Conservation (phyloP, 2,888 invertebrate genomes). For the Cryptocephalus primarius region DNA sequence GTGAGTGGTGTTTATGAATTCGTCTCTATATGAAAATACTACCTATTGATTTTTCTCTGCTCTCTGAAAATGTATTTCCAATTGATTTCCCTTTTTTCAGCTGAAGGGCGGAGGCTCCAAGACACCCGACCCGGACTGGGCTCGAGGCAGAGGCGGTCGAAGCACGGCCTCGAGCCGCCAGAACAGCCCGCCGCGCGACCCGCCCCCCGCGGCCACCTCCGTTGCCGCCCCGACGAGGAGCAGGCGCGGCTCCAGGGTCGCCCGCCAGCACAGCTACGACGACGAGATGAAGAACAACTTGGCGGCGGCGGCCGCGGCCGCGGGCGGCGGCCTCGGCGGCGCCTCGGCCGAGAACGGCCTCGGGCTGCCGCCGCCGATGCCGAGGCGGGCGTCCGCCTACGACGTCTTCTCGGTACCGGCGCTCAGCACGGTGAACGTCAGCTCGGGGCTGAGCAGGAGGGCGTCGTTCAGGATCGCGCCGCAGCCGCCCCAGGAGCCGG, state of each 20-base stretch:
- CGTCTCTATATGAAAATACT: no score
- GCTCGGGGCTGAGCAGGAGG: conserved; percentile 31
- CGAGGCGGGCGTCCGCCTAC: conserved; percentile 73
- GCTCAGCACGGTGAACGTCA: conserved; percentile 32
- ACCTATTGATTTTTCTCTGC: no score
- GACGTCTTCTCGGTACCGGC: conserved; percentile 65
- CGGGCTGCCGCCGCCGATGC: conserved; percentile 61
- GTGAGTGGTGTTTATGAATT: no score
- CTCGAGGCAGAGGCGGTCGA: conserved; percentile 43
- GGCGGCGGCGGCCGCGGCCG: not conserved
- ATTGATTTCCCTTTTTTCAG: conserved; percentile 38
- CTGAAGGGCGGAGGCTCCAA: conserved; percentile 53
- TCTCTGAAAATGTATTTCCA: no score
- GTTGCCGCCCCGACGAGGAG: conserved; percentile 35
- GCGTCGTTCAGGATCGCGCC: conserved; percentile 52
- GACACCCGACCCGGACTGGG: conserved; percentile 46
- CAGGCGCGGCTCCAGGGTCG: conserved; percentile 50
- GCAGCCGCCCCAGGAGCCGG: conserved; percentile 43
- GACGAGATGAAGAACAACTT: conserved; percentile 49
- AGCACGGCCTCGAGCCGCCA: conserved; percentile 54
- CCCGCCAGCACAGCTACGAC: conserved; percentile 74
- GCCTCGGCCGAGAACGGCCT: conserved; percentile 39
- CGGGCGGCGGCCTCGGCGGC: conserved; percentile 2
- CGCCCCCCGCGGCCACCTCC: conserved; percentile 30
- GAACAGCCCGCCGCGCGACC: conserved; percentile 45